These are phyloP conservation scores for Serilophus lunatus DNA, from an alignment of 2,113 vertebrate genomes.

Conservation along the genomic window DNA sequence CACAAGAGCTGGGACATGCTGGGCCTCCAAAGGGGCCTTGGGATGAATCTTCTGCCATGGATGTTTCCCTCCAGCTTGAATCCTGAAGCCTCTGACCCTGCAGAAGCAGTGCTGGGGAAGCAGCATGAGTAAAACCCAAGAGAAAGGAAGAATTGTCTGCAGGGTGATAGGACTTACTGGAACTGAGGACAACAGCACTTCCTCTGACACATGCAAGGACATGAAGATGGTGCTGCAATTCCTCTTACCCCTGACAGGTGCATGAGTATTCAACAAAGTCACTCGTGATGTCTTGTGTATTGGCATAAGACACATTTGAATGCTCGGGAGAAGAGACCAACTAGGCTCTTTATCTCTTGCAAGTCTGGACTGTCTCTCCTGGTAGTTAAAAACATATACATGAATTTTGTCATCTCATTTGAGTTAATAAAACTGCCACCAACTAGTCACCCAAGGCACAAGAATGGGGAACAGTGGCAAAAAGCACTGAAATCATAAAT, in stretches of 20 bases:
- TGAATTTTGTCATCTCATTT: background rate
- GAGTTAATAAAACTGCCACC: background rate
- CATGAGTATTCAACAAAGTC: no score
- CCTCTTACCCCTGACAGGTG: background rate
- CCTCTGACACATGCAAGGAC: background rate
- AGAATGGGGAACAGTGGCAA: background rate
- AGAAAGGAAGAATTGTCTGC: background rate
- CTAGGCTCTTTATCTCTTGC: background rate
- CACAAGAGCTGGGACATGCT: background rate
- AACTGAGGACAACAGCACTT: background rate
- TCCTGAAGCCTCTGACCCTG: background rate
- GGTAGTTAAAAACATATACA: background rate
- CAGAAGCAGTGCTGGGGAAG: background rate
- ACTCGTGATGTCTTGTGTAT: background rate
- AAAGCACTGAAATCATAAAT: background rate
- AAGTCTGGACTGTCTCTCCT: background rate
- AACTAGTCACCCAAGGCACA: background rate
- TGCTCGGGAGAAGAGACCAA: background rate
- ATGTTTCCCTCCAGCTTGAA: background rate
- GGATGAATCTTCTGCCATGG: background rate
- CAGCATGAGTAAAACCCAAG: background rate
- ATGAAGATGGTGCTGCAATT: background rate
- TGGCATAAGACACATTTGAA: background rate
- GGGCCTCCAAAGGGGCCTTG: rapidly evolving
- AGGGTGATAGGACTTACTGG: background rate